Evolutionary conservation across 2,113 vertebrate species (phyloP), one percentile per base, ranked within the genome.

Genomic region (Deroptyus accipitrinus): DNA sequence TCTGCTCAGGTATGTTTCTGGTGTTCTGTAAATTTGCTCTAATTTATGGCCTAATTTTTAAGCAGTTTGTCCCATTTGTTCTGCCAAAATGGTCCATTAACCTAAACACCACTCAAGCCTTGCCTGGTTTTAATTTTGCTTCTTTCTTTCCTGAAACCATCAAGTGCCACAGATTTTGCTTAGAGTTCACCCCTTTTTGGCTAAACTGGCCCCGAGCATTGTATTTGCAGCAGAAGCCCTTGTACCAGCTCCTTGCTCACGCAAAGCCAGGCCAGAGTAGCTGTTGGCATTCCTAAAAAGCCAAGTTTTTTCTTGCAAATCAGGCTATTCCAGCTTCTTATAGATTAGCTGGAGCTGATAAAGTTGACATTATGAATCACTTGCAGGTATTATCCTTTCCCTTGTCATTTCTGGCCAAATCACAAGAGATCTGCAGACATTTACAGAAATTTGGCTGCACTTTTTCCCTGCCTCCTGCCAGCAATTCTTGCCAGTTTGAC

Each of bases 271-370:
- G 28, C 42, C 3, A 0, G 73, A 55, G 16, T 30, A 1, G 0
- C 86, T 52, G 42, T 2, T 61, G 35, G 79, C 57, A 57, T 94
- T 96, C 93, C 88, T 95, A 57, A 94, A 96, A 97, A 96, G 93
- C 79, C 92, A 75, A 24, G 4, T 28, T 64, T 39, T 93, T 91
- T 79, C 78, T 69, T 83, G 66, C 44, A 72, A 68, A 95, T 68
- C 90, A 37, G 18, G 61, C 81, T 42, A 83, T 86, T 96, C 62
- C 94, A 77, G 63, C 61, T 75, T 41, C 91, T 90, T 46, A 64
- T 28, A 57, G 94, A 91, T 91, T 20, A 92, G 67, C 63, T 8
- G 24, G 90, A 73, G 82, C 83, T 72, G 73, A 75, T 96, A 31
- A 86, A 67, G 20, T 64, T 91, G 95, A 88, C 86, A 39, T 77